Base-by-base conservation (phyloP, 2,888 invertebrate genomes). In the Caprella mutica region DNA sequence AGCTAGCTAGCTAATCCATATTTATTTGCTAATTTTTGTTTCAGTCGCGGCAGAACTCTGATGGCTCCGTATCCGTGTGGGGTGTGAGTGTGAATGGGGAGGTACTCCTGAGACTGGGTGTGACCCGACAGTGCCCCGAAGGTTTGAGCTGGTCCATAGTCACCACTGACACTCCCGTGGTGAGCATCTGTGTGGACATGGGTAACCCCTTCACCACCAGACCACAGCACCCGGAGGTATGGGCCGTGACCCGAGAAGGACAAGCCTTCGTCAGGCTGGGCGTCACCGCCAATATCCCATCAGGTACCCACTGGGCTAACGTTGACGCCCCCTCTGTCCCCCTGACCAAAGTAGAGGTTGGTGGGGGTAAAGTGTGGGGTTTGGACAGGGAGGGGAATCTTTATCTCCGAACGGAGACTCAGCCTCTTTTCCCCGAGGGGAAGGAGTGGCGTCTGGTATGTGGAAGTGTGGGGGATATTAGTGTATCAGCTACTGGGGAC, bases 231-330 rank as follows among this genome's bases (percentile, higher is more conserved):
- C 33, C 8, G 33, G 27, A n/a, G 5, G 29, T 73, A 9, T 93
- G 93, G 93, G 86, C 86, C 0, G 81, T 88, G 17, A 88, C 88
- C 0, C 81, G 83, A 68, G 89, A 86, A 74, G 92, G 92, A 35
- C 84, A 86, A 66, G 81, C 86, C 3, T 90, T 84, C 71, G 84
- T 84, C 73, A 77, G 91, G 54, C 82, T 81, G 67, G 86, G 87
- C 24, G 83, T 89, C 5, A 81, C 80, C 6, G 29, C 38, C 27
- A 53, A 46, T 5, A 38, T 73, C 79, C 19, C 78, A 81, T n/a
- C 86, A 86, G 65, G 59, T n/a, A 48, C 39, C 35, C 57, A 60
- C 9, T 65, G 62, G 60, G 58, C 60, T 5, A 60, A 58, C 21
- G 52, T 64, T 23, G 63, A 65, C 27, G 58, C 60, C 21, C 64